phyloP scores from a whole-genome alignment of 2,113 vertebrate species.

The Pterocles burchelli region DNA sequence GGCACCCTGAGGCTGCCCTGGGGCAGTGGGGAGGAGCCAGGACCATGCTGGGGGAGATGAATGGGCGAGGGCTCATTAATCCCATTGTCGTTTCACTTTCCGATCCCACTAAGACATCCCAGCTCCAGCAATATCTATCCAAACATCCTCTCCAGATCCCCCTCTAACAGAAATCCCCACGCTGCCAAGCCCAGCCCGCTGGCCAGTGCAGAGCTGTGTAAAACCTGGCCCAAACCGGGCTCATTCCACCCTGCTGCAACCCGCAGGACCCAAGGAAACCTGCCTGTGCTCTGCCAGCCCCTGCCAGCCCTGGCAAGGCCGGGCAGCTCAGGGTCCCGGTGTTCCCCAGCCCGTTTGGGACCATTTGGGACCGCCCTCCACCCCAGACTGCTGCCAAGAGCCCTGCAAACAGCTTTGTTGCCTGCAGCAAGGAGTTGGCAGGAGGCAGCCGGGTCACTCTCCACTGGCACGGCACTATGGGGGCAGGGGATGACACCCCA shows the following conservation, averaged over 20 bases:
- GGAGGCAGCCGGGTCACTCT: not conserved
- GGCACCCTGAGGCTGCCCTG: fast-evolving
- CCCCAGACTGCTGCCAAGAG: not conserved
- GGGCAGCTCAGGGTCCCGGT: fast-evolving
- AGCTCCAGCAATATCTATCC: not conserved
- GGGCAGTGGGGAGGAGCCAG: not conserved
- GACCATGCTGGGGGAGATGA: not conserved
- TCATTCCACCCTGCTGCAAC: not conserved
- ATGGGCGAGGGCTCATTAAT: not conserved
- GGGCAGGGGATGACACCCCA: not conserved
- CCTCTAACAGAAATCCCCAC: fast-evolving
- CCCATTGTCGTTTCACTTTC: not conserved
- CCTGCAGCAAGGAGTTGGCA: fast-evolving
- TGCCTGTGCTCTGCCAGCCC: fast-evolving
- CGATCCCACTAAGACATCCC: not conserved
- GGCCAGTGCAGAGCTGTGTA: not conserved
- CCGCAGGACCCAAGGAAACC: not conserved
- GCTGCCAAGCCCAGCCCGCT: not conserved
- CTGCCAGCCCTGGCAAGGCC: not conserved
- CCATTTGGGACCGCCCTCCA: not conserved
- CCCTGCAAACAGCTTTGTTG: not conserved
- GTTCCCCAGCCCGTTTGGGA: not conserved
- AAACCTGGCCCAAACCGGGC: not conserved
- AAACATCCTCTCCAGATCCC: not conserved
- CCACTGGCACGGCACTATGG: fast-evolving